Evolutionary conservation across 2,888 invertebrate genomes (phyloP).

Genomic region (Thera britannica): DNA sequence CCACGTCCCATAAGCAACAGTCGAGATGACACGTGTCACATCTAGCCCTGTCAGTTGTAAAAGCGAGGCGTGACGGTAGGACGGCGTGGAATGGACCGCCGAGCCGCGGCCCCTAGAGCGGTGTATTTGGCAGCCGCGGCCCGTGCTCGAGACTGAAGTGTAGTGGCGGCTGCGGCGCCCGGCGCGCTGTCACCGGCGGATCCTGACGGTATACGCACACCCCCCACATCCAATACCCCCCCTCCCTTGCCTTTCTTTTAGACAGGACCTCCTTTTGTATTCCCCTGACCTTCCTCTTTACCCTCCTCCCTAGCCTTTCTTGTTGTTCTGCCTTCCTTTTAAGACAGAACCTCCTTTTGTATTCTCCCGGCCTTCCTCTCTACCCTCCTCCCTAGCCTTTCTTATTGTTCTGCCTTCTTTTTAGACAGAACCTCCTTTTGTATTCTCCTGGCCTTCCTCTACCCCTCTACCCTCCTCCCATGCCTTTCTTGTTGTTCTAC

Average conservation of each 20-base stretch:
- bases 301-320: too few relatives aligned
- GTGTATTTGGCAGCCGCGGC: conserved; percentile 83
- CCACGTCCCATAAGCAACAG: neutral
- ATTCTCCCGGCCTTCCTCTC: too few relatives aligned
- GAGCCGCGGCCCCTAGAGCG: conserved; percentile 81
- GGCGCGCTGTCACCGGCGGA: conserved; percentile 80
- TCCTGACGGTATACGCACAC: conserved; percentile 75
- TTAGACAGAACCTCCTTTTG: too few relatives aligned
- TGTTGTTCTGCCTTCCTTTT: neutral
- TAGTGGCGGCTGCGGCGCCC: conserved; percentile 83
- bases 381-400: too few relatives aligned
- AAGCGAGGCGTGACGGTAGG: conserved; percentile 77
- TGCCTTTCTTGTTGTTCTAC: too few relatives aligned
- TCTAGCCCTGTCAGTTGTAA: conserved; percentile 57
- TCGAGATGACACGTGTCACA: conserved; percentile 43
- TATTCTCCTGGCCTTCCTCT: too few relatives aligned
- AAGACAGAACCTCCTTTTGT: neutral
- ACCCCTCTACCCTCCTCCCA: too few relatives aligned
- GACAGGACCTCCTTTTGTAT: neutral
- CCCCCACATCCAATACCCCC: conserved; percentile 33
- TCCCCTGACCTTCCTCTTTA: neutral
- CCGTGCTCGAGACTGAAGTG: conserved; percentile 83
- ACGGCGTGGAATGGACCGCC: conserved; percentile 79
- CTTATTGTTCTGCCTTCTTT: too few relatives aligned
- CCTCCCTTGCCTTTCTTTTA: conserved; percentile 10